phyloP scores from a whole-genome alignment of 2,797 vertebrate species.

The Eulemur albifrons region DNA sequence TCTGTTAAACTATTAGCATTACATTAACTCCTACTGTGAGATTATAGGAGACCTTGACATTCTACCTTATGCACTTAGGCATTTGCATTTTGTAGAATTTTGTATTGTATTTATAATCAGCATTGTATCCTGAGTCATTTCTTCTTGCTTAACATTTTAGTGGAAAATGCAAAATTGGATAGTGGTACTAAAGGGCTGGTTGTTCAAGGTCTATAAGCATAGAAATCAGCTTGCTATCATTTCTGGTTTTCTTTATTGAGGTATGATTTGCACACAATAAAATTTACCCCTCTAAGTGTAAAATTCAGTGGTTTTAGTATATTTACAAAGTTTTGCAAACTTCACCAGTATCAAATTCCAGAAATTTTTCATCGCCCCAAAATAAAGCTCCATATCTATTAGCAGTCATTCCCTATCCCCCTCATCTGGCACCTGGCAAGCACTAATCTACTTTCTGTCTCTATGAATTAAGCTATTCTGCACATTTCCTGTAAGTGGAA shows the following conservation, averaged over 20 bases:
- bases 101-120: neutral
- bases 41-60: neutral
- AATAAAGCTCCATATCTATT: neutral
- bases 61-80: neutral
- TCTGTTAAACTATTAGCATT: neutral
- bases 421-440: neutral
- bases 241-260: constrained; percentile 5
- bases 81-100: constrained; percentile 17
- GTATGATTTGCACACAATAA: neutral
- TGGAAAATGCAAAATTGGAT: neutral
- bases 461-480: neutral
- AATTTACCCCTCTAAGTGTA: neutral
- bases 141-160: neutral
- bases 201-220: neutral
- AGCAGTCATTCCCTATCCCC: neutral
- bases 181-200: neutral
- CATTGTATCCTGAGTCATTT: neutral
- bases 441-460: neutral
- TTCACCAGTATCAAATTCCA: neutral
- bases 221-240: neutral
- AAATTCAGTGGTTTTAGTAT: neutral
- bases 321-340: neutral
- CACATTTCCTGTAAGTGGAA: neutral
- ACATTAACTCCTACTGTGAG: neutral
- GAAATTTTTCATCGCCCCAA: neutral